These are phyloP conservation scores for Lysandra bellargus DNA, from an alignment of 2,888 invertebrate genomes.

Conservation along the genomic window DNA sequence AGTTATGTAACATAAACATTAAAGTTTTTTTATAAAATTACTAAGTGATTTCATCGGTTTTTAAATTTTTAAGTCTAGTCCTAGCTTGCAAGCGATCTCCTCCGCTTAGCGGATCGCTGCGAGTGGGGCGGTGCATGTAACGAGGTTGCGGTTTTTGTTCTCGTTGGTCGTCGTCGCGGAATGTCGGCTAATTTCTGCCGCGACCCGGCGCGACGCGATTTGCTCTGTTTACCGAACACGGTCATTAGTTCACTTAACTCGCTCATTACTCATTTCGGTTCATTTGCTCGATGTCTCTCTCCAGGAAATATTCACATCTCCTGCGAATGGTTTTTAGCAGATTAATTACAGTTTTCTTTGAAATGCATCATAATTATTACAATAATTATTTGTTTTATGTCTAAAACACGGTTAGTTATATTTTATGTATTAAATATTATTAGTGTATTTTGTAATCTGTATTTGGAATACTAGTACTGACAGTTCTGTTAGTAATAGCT, in stretches of 20 bases:
- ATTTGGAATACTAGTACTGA: neutral
- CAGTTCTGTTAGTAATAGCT: neutral
- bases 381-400: neutral
- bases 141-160: constrained; percentile 55
- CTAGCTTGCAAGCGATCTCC: neutral
- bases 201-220: constrained; percentile 33
- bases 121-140: constrained; percentile 48
- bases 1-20: neutral
- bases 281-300: constrained; percentile 16
- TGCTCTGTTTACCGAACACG: constrained; percentile 23
- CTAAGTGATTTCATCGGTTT: neutral
- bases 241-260: constrained; percentile 17
- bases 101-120: constrained; percentile 41
- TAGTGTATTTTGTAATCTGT: neutral
- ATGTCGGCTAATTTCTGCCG: constrained; percentile 59
- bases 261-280: constrained; percentile 19
- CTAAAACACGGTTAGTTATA: neutral
- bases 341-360: neutral
- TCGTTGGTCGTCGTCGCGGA: constrained; percentile 49
- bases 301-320: constrained; percentile 20
- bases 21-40: neutral
- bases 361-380: neutral
- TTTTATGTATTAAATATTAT: too few relatives aligned
- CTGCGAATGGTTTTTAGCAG: neutral
- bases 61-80: neutral